phyloP scores from a whole-genome alignment of 1,140 invertebrate species.

The Episyrphus balteatus region DNA sequence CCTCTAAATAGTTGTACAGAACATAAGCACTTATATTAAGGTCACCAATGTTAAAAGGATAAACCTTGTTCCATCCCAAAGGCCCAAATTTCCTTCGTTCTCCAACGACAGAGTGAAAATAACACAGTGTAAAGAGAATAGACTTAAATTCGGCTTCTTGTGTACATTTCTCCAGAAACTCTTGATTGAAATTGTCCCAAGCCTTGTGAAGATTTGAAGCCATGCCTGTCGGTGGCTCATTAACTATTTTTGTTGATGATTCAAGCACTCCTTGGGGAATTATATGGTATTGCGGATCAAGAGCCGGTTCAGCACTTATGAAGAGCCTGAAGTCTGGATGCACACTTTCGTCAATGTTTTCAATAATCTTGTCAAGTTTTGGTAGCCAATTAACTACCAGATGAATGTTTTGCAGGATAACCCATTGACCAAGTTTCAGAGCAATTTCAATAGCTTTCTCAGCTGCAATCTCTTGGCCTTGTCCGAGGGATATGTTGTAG shows the following conservation, averaged over 20 bases:
- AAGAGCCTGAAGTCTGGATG: conserved; percentile 56
- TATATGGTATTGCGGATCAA: conserved; percentile 44
- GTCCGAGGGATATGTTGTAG: conserved; percentile 86
- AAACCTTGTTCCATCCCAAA: conserved; percentile 88
- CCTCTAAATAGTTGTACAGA: conserved; percentile 86
- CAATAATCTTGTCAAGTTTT: conserved; percentile 79
- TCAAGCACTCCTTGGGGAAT: conserved; percentile 78
- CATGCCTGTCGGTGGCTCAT: conserved; percentile 92
- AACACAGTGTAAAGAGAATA: conserved; percentile 85
- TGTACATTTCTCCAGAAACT: conserved; percentile 82
- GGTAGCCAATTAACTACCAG: conserved; percentile 83
- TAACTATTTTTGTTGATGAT: conserved; percentile 91
- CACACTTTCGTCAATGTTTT: conserved; percentile 42
- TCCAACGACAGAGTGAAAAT: conserved; percentile 91
- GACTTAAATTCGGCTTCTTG: conserved; percentile 93
- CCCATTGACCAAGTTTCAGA: conserved; percentile 76
- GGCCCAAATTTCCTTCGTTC: conserved; percentile 89
- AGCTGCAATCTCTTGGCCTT: conserved; percentile 87
- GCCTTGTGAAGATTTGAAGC: conserved; percentile 88
- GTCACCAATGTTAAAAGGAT: conserved; percentile 77
- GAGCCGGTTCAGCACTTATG: conserved; percentile 51
- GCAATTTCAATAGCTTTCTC: conserved; percentile 73
- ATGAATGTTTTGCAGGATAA: conserved; percentile 86
- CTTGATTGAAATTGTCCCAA: conserved; percentile 87
- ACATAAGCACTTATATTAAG: conserved; percentile 87